A percentile compares a stretch with the other conserved stretches of the same genome.
Conservation (phyloP, 2,797 vertebrate genomes). For the Urocyon cinereoargenteus region DNA sequence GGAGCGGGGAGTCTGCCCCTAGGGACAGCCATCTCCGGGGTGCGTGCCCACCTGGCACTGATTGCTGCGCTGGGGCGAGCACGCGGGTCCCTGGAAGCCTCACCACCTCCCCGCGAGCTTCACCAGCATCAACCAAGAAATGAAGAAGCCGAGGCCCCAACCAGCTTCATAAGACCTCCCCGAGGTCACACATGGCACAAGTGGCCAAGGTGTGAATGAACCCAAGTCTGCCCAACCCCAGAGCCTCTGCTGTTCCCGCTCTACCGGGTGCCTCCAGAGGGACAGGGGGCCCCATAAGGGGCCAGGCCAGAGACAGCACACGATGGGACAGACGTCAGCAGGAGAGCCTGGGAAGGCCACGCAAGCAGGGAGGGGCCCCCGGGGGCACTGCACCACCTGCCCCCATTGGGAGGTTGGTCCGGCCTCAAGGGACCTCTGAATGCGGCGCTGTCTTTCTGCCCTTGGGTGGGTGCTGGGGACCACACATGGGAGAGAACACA, state of each 20-base stretch:
- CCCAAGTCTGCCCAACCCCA: neutral
- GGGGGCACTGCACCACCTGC: rapidly evolving
- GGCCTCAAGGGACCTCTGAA: neutral
- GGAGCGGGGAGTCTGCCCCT: rapidly evolving
- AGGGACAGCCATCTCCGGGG: neutral
- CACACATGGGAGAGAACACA: neutral
- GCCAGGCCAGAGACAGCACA: neutral
- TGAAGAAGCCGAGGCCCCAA: neutral
- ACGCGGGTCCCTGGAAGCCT: rapidly evolving
- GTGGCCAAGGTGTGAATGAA: neutral
- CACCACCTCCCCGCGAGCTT: rapidly evolving
- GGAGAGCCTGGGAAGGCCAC: neutral
- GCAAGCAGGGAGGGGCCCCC: too few relatives aligned
- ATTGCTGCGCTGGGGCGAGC: rapidly evolving
- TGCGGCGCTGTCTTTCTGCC: neutral
- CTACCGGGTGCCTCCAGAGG: neutral
- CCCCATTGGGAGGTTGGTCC: neutral
- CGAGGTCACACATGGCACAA: too few relatives aligned
- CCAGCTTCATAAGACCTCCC: neutral
- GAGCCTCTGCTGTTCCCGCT: neutral
- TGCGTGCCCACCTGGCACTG: rapidly evolving
- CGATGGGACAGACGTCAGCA: neutral
- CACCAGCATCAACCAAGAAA: neutral
- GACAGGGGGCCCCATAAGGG: neutral
- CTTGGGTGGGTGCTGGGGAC: neutral